phyloP scores from a whole-genome alignment of 2,888 invertebrate genomes.

The Phytoseiulus persimilis region DNA sequence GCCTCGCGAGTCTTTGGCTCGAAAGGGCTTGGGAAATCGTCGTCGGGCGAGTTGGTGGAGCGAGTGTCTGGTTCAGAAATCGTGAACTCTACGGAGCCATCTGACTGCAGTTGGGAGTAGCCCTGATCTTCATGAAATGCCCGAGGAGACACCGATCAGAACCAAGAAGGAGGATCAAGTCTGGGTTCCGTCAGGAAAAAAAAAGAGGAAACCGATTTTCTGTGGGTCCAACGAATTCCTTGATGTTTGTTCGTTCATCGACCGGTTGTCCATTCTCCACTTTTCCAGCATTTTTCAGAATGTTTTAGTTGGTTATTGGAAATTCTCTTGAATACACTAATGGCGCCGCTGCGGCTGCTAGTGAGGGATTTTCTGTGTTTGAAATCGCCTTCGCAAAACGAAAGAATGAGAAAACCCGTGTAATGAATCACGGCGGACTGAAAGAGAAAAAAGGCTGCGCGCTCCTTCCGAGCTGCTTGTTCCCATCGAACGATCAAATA shows the following conservation, averaged over 20 bases:
- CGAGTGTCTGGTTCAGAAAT: too few species aligned
- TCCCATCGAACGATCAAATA: not conserved
- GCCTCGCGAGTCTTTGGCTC: too few species aligned
- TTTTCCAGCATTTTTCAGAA: not conserved
- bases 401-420: not conserved
- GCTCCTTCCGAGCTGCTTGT: not conserved
- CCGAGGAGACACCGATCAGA: not conserved
- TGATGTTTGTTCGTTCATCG: not conserved
- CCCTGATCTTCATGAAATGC: too few species aligned
- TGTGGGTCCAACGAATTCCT: not conserved
- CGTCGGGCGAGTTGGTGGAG: too few species aligned
- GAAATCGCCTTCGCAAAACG: conserved; percentile 5
- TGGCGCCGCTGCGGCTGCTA: not conserved
- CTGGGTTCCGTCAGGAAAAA: not conserved
- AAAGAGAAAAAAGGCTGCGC: not conserved
- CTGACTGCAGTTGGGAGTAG: too few species aligned
- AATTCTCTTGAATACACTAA: not conserved
- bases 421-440: not conserved
- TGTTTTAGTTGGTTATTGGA: not conserved
- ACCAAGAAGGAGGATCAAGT: not conserved
- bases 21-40: too few species aligned
- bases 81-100: too few species aligned
- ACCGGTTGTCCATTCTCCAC: not conserved
- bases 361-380: not conserved
- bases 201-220: not conserved